Evolutionary conservation across 2,113 vertebrate species (phyloP).

Genomic region (Campylomormyrus numenius): DNA sequence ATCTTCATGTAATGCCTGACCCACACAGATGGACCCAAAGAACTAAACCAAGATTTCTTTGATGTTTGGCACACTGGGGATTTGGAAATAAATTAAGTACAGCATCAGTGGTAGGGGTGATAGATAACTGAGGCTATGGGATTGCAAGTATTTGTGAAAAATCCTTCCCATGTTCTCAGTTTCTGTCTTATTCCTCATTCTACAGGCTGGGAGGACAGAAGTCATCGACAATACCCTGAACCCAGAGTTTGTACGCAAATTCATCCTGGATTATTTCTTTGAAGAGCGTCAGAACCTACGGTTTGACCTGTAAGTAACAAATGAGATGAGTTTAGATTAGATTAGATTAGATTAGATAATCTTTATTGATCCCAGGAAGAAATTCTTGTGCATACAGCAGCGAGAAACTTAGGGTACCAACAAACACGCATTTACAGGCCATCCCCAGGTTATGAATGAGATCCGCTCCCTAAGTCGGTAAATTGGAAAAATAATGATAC

Average conservation of each 20-base stretch:
- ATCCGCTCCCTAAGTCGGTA: neutral
- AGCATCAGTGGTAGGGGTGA: neutral
- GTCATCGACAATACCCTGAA: constrained; percentile 97
- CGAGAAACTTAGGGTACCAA: too few species aligned
- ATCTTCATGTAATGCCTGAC: neutral
- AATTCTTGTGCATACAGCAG: neutral
- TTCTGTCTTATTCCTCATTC: neutral
- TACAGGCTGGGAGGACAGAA: constrained; percentile 92
- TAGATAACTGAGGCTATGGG: neutral
- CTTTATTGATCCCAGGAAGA: neutral
- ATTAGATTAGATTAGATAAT: neutral
- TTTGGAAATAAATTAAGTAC: neutral
- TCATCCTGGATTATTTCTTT: constrained; percentile 68
- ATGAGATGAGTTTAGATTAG: neutral
- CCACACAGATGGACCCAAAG: neutral
- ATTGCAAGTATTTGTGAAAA: neutral
- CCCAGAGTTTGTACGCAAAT: constrained; percentile 96
- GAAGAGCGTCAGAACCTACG: constrained; percentile 78
- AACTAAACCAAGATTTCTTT: neutral
- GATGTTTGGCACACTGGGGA: neutral
- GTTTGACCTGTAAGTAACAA: constrained; percentile 88
- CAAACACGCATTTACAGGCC: neutral
- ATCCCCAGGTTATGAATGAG: neutral
- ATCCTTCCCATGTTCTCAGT: neutral
- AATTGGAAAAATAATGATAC: neutral